A percentile compares a stretch with the other conserved stretches of the same genome.
phyloP scores from a whole-genome alignment of 2,113 vertebrate genomes.

The Bos javanicus region DNA sequence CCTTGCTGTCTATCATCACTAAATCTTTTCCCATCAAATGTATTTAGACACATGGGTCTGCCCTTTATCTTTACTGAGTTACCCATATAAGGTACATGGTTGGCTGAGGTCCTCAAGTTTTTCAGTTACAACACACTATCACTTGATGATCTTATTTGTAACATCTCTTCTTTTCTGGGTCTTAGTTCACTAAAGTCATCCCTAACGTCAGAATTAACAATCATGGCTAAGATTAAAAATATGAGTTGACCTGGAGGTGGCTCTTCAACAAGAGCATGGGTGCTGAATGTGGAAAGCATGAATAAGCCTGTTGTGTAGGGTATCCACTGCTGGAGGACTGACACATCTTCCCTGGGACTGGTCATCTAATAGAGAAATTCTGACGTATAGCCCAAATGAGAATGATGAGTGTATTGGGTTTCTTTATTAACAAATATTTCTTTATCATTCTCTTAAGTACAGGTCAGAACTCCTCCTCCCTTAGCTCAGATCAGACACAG shows the following conservation, averaged over 20 bases:
- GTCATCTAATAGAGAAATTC: background rate
- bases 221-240: background rate
- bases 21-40: background rate
- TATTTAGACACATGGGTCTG: background rate
- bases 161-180: background rate
- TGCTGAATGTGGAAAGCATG: background rate
- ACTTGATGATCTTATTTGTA: background rate
- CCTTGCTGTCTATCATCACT: background rate
- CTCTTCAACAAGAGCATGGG: background rate
- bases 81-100: background rate
- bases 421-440: background rate
- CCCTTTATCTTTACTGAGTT: background rate
- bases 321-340: background rate
- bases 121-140: background rate
- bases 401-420: background rate
- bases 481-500: background rate
- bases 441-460: background rate
- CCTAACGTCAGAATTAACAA: background rate
- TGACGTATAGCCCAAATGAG: background rate
- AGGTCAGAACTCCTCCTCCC: background rate
- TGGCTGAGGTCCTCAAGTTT: background rate
- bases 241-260: background rate
- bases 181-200: background rate
- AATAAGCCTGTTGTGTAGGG: background rate
- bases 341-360: background rate